These are phyloP conservation scores for Lepidochrysops patricia DNA, from an alignment of 2,888 invertebrate species.

Conservation along the genomic window DNA sequence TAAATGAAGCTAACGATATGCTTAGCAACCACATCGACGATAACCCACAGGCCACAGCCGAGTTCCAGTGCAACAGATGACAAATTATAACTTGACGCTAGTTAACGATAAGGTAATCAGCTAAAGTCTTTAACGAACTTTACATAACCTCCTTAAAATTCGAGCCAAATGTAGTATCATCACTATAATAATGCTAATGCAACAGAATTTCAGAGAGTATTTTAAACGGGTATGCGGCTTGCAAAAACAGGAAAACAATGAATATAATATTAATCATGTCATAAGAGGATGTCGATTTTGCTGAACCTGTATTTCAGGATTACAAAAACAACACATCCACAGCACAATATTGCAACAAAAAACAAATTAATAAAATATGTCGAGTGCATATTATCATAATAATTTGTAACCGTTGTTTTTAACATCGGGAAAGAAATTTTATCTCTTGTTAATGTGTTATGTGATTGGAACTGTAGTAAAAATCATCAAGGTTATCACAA, in stretches of 20 bases:
- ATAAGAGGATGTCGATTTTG: neutral
- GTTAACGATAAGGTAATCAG: constrained; percentile 51
- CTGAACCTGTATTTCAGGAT: neutral
- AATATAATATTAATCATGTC: neutral
- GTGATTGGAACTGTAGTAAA: neutral
- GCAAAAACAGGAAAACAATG: constrained; percentile 8
- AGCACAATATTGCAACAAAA: neutral
- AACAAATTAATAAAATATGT: too few species aligned
- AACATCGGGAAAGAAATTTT: too few species aligned
- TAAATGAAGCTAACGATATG: constrained; percentile 1
- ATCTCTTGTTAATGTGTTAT: neutral
- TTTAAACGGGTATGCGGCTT: neutral
- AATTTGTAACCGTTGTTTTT: too few species aligned
- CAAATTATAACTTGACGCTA: constrained; percentile 32
- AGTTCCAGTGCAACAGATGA: constrained; percentile 31
- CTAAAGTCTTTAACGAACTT: constrained; percentile 16
- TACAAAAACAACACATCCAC: neutral
- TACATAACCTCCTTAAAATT: constrained; percentile 22
- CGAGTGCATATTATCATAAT: too few species aligned
- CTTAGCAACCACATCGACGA: constrained; percentile 40
- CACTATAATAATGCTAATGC: too few species aligned
- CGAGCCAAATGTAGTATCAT: neutral
- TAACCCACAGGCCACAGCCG: constrained; percentile 37
- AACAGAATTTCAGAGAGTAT: too few species aligned
- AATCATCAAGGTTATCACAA: neutral